Conservation (phyloP, 1,140 invertebrate species). For the Hylaeus volcanicus region DNA sequence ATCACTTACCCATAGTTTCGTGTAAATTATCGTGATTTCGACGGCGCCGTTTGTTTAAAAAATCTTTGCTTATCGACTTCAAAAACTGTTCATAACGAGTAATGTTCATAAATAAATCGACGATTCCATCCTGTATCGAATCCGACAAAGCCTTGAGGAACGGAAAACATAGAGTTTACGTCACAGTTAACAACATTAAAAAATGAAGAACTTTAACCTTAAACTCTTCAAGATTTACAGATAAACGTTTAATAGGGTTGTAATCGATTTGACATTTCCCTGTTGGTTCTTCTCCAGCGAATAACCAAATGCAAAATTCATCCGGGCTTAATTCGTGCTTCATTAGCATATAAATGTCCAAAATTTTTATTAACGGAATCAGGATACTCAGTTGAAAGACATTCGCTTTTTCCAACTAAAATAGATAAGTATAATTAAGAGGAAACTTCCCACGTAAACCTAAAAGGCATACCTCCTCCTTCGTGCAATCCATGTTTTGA, state of each 20-base stretch:
- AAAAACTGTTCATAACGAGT: slow-evolving; percentile 17
- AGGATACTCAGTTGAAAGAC: slow-evolving; percentile 28
- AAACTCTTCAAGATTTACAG: not conserved
- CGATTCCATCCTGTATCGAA: slow-evolving; percentile 2
- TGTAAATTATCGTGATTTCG: not conserved
- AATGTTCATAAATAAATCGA: slow-evolving; percentile 34
- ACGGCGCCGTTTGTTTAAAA: not conserved
- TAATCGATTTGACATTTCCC: not conserved
- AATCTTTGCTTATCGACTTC: slow-evolving; percentile 12
- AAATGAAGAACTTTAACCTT: slow-evolving; percentile 15
- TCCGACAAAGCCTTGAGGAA: not conserved
- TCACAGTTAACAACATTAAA: not conserved
- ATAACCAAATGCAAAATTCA: slow-evolving; percentile 33
- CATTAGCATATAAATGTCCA: not conserved
- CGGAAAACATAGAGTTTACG: not conserved
- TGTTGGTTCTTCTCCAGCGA: not conserved
- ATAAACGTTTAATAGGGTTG: not conserved
- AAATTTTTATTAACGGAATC: slow-evolving; percentile 9
- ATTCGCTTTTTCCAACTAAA: slow-evolving; percentile 17
- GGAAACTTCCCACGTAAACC: too few relatives aligned
- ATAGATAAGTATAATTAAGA: not conserved
- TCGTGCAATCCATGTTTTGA: slow-evolving; percentile 14
- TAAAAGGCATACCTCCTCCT: slow-evolving; percentile 5
- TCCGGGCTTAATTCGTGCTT: slow-evolving; percentile 16
- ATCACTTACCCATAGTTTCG: slow-evolving; percentile 12